Evolutionary conservation across 2,888 invertebrate species (phyloP), one percentile per base, ranked within the genome.

Genomic region (Ectemnius lituratus): DNA sequence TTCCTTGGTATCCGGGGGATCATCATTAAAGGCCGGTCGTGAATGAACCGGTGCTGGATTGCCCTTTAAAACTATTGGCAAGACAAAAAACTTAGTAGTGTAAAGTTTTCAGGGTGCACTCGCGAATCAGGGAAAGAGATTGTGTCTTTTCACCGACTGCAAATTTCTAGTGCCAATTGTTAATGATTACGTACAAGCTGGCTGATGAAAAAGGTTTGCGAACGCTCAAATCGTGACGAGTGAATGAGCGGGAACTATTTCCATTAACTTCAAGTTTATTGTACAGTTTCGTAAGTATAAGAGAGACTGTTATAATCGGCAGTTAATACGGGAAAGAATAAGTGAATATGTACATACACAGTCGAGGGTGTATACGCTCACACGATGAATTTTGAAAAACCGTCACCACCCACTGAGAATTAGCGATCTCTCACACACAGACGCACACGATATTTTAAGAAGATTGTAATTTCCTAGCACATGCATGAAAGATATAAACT

Each of bases 1-100:
- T 60, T 91, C 91, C 73, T 88, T 90, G 6, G 89, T 86, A 59
- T 91, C 91, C 28, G 88, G 84, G 62, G 88, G 87, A 83, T 89
- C 90, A 63, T 91, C 90, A 67, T 88, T 90, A 76, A 90, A 90
- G 8, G 88, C 86, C 37, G 91, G 89, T 67, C 90, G 80, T 28
- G 87, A 81, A 71, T 88, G 88, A 18, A 87, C 85, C 28, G 89
- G 86, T 57, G 88, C 85, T 62, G 87, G 84, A 82, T 88, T 87
- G 23, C 87, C 88, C 76, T 87, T 89, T 62, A 90, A 78, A 72
- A 88, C 90, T 90, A 84, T 62, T 65, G 69, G 73, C 73, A 49
- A 75, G 20, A 71, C 46, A 65, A 61, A 70, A 49, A 52, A 14
- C 16, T 16, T 14, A 23, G 18, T 58, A 23, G 8, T 37, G 37